A percentile compares a stretch with the other conserved stretches of the same genome.
Evolutionary conservation across 2,888 invertebrate species (phyloP).

Genomic region (Orgyia antiqua): DNA sequence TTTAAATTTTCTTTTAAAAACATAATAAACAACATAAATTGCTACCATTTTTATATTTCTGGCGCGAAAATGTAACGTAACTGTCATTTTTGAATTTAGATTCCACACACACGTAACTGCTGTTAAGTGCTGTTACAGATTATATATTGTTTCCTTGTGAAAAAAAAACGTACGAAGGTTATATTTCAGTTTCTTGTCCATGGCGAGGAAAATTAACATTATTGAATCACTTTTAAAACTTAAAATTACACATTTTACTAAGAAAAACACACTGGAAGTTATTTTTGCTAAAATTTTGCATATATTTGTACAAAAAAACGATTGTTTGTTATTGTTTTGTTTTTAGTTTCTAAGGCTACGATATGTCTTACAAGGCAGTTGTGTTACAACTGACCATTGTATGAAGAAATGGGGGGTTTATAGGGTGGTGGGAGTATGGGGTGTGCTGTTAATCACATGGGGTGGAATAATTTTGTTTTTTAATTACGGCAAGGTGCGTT

Average conservation of each 20-base stretch:
- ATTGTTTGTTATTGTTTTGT: conserved; percentile 74
- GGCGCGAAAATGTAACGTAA: conserved; percentile 58
- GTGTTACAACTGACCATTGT: conserved; percentile 67
- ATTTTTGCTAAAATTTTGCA: neutral
- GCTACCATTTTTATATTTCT: conserved; percentile 61
- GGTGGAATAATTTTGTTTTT: conserved; percentile 74
- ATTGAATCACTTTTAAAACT: conserved; percentile 12
- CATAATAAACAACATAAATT: conserved; percentile 54
- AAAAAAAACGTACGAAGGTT: conserved; percentile 45
- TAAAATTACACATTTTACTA: conserved; percentile 14
- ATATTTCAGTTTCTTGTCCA: conserved; percentile 40
- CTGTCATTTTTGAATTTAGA: conserved; percentile 53
- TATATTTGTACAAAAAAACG: conserved; percentile 21
- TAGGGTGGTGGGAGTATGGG: conserved; percentile 32
- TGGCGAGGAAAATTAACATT: conserved; percentile 25
- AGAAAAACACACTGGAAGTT: conserved; percentile 6
- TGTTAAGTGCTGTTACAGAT: conserved; percentile 24
- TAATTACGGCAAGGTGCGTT: conserved; percentile 70
- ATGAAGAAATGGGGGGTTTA: conserved; percentile 55
- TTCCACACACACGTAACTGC: conserved; percentile 22
- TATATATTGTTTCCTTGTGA: conserved; percentile 34
- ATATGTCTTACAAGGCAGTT: conserved; percentile 59
- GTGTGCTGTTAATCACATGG: conserved; percentile 59
- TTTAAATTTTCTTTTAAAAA: conserved; percentile 74
- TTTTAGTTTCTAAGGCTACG: conserved; percentile 70